Percentiles rank a stretch among this genome's conserved stretches.
Evolutionary conservation across 1,140 invertebrate species (phyloP).

Genomic region (Platorchestia sp.): DNA sequence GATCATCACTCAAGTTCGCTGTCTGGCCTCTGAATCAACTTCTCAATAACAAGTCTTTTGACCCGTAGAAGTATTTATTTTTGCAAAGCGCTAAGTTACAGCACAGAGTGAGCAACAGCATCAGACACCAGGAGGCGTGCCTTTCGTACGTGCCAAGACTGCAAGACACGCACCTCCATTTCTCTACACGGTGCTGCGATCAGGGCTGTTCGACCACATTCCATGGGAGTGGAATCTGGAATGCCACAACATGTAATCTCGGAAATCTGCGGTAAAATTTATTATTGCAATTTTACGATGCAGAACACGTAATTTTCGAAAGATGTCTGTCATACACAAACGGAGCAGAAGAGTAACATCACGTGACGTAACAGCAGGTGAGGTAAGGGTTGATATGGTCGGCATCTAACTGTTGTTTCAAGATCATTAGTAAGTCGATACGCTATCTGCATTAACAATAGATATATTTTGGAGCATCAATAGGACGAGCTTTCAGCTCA

Average conservation of each 20-base stretch:
- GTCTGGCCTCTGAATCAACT: too few species aligned
- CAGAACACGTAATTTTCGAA: not conserved
- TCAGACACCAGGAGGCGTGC: too few species aligned
- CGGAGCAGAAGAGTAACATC: too few species aligned
- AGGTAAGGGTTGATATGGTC: not conserved
- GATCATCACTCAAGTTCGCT: too few species aligned
- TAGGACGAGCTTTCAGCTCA: too few species aligned
- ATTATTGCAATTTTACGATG: not conserved
- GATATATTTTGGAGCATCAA: too few species aligned
- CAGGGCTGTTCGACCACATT: not conserved
- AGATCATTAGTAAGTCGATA: too few species aligned
- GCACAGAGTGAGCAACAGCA: not conserved
- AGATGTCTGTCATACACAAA: not conserved
- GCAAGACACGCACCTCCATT: too few species aligned
- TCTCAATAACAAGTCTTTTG: too few species aligned
- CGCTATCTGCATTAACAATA: too few species aligned
- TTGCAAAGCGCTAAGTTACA: not conserved
- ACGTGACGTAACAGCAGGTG: not conserved
- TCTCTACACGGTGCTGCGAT: too few species aligned
- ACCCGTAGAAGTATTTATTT: not conserved
- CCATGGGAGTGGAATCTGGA: not conserved
- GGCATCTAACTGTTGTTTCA: not conserved
- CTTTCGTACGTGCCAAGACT: too few species aligned
- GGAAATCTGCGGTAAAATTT: not conserved
- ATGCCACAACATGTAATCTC: not conserved